Evolutionary conservation across 2,888 invertebrate genomes (phyloP), one percentile per base, ranked within the genome.

Genomic region (Cephus rjabovi): DNA sequence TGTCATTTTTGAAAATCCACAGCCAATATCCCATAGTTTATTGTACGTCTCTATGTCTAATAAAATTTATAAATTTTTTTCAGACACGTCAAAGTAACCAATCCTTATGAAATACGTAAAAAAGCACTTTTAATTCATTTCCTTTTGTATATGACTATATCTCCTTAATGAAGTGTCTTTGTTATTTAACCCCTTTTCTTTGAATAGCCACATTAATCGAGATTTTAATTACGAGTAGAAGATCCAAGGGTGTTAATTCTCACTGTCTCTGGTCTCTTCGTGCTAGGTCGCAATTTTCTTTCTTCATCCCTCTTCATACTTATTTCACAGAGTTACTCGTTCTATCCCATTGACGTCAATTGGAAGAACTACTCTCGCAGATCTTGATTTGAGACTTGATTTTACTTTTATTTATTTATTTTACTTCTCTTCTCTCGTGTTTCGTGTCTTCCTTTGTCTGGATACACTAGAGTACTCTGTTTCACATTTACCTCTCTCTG

Each of bases 1-100:
- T 23, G 93, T 96, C 76, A 94, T 96, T 84, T 96, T 96, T 88
- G 92, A 93, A 74, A 92, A 93, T 83, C 92, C 93, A 9, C 87
- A 89, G 74, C 92, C 92, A 69, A 89, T 91, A 83, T 87, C 89
- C 68, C 87, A 82, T 75, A 85, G 83, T 78, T 92, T 95, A 69
- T 93, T 93, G 95, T 95, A 89, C 89, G 91, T 86, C 75, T 37
- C 33, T 9, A 74, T 75, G 33, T 56, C 6, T 40, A 15, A 6
- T 40, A 40, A 15, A 40, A 40, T 40, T 15, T 40, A 15, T 40
- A 40, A 40, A 40, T 15, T 40, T 56, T 56, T 9, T 23, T 56
- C 56, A 56, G 56, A 23, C 23, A 56, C 56, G 9, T 23, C 56
- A 56, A 56, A 56, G 56, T 56, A 56, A 56, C 23, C 56, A 35